These are phyloP conservation scores for Psittacus erithacus DNA, from an alignment of 2,113 vertebrate species.

Conservation along the genomic window DNA sequence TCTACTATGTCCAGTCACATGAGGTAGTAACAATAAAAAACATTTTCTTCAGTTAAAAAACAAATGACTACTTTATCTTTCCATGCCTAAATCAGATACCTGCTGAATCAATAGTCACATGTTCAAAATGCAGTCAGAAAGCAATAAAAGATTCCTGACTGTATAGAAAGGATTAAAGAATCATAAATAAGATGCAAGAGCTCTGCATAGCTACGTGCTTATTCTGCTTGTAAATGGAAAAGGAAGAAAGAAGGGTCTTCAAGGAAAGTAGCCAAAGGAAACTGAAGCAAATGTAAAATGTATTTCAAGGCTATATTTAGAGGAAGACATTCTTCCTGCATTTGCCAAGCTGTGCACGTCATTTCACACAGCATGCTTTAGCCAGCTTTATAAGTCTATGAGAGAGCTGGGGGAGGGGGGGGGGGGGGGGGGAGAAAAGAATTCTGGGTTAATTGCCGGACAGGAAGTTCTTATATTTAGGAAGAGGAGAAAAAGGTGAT, in stretches of 20 bases:
- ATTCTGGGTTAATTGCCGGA: too few relatives aligned
- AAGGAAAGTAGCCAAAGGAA: slow-evolving; percentile 32
- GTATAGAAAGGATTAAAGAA: neutral
- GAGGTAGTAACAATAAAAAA: neutral
- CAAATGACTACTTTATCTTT: neutral
- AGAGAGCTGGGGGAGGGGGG: neutral
- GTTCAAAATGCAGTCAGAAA: neutral
- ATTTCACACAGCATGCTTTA: slow-evolving; percentile 42
- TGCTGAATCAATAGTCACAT: neutral
- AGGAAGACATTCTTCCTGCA: slow-evolving; percentile 33
- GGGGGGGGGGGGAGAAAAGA: too few relatives aligned
- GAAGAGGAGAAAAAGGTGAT: too few relatives aligned
- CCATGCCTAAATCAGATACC: neutral
- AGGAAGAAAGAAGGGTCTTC: slow-evolving; percentile 27
- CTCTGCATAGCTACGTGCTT: neutral
- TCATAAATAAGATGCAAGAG: neutral
- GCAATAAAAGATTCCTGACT: neutral
- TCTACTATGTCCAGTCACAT: neutral
- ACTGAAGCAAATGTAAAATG: slow-evolving; percentile 30
- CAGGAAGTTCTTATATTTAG: too few relatives aligned
- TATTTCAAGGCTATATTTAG: slow-evolving; percentile 57
- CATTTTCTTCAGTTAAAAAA: neutral
- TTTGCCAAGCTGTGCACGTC: slow-evolving; percentile 54
- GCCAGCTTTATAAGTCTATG: slow-evolving; percentile 30
- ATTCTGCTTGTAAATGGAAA: neutral